phyloP scores from a whole-genome alignment of 2,797 vertebrate genomes.

The Spinibarbus caldwelli region DNA sequence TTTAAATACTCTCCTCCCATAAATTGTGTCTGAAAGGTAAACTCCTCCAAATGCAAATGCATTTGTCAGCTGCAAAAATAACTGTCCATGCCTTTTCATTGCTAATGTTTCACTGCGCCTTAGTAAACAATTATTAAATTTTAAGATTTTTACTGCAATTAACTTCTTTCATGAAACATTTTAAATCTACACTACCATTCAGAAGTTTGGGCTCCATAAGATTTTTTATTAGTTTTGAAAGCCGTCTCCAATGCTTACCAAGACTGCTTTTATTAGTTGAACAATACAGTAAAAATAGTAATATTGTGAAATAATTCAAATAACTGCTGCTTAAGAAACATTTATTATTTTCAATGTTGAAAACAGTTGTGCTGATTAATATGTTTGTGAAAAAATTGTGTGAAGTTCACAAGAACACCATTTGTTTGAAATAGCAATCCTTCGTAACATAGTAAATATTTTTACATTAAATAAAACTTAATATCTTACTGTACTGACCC shows the following conservation, averaged over 20 bases:
- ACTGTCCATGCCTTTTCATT: too few species aligned
- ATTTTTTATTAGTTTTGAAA: not conserved
- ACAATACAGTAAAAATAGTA: not conserved
- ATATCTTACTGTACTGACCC: not conserved
- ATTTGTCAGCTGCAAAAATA: too few species aligned
- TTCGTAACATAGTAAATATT: not conserved
- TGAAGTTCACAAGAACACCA: not conserved
- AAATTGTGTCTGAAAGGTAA: too few species aligned
- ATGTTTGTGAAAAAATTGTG: too few species aligned
- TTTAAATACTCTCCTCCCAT: too few species aligned
- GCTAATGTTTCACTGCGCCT: too few species aligned
- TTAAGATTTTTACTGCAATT: not conserved
- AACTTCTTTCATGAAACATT: not conserved
- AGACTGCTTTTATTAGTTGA: not conserved
- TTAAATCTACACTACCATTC: not conserved
- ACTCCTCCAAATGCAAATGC: too few species aligned
- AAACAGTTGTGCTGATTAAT: too few species aligned
- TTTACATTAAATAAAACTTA: not conserved
- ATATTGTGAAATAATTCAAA: not conserved
- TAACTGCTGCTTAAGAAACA: too few species aligned
- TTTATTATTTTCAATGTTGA: too few species aligned
- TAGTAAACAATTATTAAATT: too few species aligned
- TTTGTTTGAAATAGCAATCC: not conserved
- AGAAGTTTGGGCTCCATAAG: not conserved
- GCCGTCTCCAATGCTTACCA: not conserved